Conservation (phyloP, 2,113 vertebrate species). For the Istiophorus platypterus region DNA sequence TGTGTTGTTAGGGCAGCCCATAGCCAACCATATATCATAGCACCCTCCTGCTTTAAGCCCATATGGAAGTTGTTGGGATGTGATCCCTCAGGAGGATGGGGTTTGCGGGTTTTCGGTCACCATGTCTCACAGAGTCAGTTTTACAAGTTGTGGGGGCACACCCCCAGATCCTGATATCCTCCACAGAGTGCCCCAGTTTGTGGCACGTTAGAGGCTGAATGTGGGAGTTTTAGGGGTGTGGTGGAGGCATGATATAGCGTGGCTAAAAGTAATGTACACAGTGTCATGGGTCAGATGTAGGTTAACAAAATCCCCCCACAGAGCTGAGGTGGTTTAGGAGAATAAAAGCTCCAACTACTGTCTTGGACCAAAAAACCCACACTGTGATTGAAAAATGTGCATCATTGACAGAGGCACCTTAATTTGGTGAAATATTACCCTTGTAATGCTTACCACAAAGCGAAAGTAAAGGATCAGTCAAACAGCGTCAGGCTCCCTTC, state of each 20-base stretch:
- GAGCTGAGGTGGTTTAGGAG: slow-evolving; percentile 48
- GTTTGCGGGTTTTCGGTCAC: slow-evolving; percentile 74
- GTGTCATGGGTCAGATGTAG: slow-evolving; percentile 71
- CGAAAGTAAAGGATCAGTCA: slow-evolving; percentile 65
- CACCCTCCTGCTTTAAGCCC: slow-evolving; percentile 72
- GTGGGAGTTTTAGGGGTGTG: slow-evolving; percentile 49
- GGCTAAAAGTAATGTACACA: slow-evolving; percentile 75
- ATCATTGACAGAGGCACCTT: slow-evolving; percentile 58
- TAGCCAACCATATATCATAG: slow-evolving; percentile 66
- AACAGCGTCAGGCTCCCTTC: slow-evolving; percentile 18
- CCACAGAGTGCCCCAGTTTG: slow-evolving; percentile 60
- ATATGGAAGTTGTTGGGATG: slow-evolving; percentile 81
- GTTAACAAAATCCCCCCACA: slow-evolving; percentile 66
- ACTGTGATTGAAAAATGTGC: slow-evolving; percentile 49
- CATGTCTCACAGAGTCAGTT: slow-evolving; percentile 72
- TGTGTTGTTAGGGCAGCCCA: slow-evolving; percentile 52
- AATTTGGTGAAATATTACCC: slow-evolving; percentile 63
- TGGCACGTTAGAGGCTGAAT: slow-evolving; percentile 71
- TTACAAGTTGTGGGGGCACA: slow-evolving; percentile 66
- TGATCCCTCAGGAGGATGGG: slow-evolving; percentile 68
- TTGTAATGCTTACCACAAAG: slow-evolving; percentile 58
- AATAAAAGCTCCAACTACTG: slow-evolving; percentile 64
- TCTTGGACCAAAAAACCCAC: slow-evolving; percentile 41
- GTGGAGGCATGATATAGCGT: slow-evolving; percentile 46
- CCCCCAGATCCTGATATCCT: slow-evolving; percentile 64